Base-by-base conservation (phyloP, 2,797 vertebrate genomes). In the Acanthis flammea region DNA sequence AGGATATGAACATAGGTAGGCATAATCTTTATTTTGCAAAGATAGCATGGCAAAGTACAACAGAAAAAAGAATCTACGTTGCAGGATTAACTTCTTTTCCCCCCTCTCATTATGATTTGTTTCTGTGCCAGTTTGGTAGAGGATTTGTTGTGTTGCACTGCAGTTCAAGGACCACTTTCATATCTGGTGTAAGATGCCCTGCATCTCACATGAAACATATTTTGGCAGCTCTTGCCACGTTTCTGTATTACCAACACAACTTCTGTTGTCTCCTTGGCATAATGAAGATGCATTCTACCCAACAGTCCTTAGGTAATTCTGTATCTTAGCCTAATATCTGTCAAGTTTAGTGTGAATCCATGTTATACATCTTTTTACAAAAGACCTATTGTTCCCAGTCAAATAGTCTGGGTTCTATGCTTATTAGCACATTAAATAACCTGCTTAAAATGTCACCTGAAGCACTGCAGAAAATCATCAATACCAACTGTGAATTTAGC, bases 391-490 rank as follows among this genome's bases (percentile, higher is more conserved):
- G 67, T 90, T 94, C 48, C 60, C 60, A 50, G 48, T 63, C 63
- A 63, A 42, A 47, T 44, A 70, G 39, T 44, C 75, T 73, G 63
- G n/a, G 45, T 92, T 81, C 31, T 33, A 7, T 50, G 88, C 86
- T 90, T 79, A 76, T 94, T 85, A 93, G 67, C 82, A 93, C 71
- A 88, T 93, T 82, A 93, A 95, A 93, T 67, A 95, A 54, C 80
- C 42, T 77, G 71, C 88, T 88, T 53, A 70, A 88, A 93, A 78
- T 70, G 80, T 63, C 86, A 92, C 83, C 74, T 87, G 90, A 53
- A 92, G 73, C 83, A 63, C 67, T 73, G 74, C 86, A 94, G 67
- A 82, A 86, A 84, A 81, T 88, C 55, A 70, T 91, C 87, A 75
- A 67, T 48, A 73, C 45, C 28, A 51, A 70, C 54, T 48, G 51